Base-by-base conservation (phyloP, 2,113 vertebrate genomes). In the Anthoscopus minutus region DNA sequence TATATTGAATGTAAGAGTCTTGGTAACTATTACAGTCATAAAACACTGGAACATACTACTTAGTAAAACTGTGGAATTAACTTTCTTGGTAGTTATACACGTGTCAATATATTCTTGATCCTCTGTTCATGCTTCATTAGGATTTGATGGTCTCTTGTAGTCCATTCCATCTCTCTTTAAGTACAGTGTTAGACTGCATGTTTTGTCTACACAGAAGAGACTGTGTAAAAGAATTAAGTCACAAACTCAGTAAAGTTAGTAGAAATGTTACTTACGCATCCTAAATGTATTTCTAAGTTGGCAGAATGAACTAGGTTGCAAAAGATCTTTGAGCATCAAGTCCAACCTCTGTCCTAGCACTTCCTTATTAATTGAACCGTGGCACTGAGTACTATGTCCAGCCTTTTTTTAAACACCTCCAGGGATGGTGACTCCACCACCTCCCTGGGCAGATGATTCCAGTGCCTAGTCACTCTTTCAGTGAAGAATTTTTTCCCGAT, bases 111-210 rank as follows among this genome's bases (percentile, higher is more conserved):
- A 37, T 64, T 92, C 24, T 50, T 47, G 33, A 89, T 21, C 24
- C 30, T 38, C 13, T 2, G 1, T 70, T 88, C 1, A 0, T 62
- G 10, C 42, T 71, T 42, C 8, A 2, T 62, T 78, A 54, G 42
- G 11, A 13, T 64, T 67, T 60, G 21, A 11, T 70, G 9, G 57
- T 64, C 48, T 38, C 22, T 48, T 70, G 47, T 42, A 44, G 16
- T 61, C 58, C 11, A 3, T 72, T 88, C 37, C 6, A 4, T 62
- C 15, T 58, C 23, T 79, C 13, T 21, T 1, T 23, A 69, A 79
- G 30, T 67, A 27, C 14, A 60, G 33, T 45, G 33, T 33, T 86
- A 54, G 35, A 35, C 30, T 73, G 12, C 2, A 5, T 77, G 23
- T 67, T 73, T 90, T 86, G 30, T 15, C 60, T 78, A 30, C 33